Evolutionary conservation across 1,140 invertebrate species (phyloP).

Genomic region (Platyscapa corneri): DNA sequence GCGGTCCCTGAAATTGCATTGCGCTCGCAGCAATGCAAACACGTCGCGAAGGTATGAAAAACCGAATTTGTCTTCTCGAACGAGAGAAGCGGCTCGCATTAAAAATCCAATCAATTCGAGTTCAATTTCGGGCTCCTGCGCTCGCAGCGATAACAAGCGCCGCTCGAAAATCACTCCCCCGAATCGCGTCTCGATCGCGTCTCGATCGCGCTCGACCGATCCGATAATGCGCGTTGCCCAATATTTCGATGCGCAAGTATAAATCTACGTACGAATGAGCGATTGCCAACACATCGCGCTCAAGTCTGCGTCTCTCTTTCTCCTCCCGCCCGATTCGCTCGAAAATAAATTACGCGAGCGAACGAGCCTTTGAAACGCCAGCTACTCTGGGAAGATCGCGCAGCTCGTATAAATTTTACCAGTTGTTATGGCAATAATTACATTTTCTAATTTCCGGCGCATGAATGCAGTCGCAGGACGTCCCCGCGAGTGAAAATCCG

Average conservation of each 20-base stretch:
- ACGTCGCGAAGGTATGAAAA: too few relatives aligned
- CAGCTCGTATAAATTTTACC: constrained; percentile 31
- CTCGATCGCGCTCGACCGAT: not conserved
- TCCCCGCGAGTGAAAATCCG: not conserved
- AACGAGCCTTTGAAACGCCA: not conserved
- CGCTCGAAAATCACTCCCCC: not conserved
- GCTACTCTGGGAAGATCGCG: constrained; percentile 24
- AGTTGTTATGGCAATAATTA: constrained; percentile 42
- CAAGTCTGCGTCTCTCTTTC: not conserved
- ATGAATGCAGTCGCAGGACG: not conserved
- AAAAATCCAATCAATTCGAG: not conserved
- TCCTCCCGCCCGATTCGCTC: not conserved
- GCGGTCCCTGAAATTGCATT: too few relatives aligned
- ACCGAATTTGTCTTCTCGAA: too few relatives aligned
- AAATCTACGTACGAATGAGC: not conserved
- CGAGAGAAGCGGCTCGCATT: not conserved
- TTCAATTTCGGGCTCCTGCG: not conserved
- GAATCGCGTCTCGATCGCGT: not conserved
- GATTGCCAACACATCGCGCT: not conserved
- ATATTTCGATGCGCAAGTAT: not conserved
- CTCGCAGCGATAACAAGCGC: not conserved
- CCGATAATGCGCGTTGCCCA: constrained; percentile 1
- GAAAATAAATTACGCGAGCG: constrained; percentile 34
- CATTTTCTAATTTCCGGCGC: constrained; percentile 27
- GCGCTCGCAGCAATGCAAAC: too few relatives aligned